Conservation (phyloP, 37 sponge, comb jelly and placozoan species). For the Hexactinellida sp. region DNA sequence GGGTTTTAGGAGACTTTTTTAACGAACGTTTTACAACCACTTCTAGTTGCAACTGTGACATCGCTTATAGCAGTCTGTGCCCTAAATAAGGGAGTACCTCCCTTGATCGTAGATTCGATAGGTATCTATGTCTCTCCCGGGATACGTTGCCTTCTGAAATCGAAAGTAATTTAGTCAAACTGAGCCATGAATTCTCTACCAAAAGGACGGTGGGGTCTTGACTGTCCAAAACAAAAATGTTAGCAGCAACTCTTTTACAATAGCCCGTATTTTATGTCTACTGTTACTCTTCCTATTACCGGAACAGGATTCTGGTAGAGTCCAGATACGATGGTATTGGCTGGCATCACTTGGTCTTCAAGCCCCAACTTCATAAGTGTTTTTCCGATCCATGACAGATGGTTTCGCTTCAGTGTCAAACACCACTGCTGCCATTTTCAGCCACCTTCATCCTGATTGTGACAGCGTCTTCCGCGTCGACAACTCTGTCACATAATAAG, state of each 20-base stretch:
- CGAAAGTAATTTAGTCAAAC: neutral
- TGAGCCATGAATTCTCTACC: neutral
- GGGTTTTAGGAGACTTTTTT: neutral
- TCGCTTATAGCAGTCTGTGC: neutral
- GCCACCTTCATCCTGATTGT: too few species aligned
- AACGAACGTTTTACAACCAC: neutral
- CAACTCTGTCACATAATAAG: too few species aligned
- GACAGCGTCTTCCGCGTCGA: too few species aligned
- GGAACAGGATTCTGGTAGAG: neutral
- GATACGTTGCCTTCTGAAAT: neutral
- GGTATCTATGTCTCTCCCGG: neutral
- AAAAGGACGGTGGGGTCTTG: neutral
- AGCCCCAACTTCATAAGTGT: neutral
- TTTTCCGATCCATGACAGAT: neutral
- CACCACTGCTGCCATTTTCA: too few species aligned
- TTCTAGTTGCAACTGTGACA: neutral
- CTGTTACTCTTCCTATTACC: neutral
- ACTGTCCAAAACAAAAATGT: neutral
- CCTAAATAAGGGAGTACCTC: neutral
- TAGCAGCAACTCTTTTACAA: neutral
- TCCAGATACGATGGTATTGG: neutral
- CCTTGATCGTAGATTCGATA: neutral
- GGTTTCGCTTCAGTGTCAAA: neutral
- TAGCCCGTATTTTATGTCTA: neutral
- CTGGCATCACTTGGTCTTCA: neutral